Percentiles rank a stretch among this genome's conserved stretches.
Evolutionary conservation across 2,113 vertebrate species (phyloP).

Genomic region (Erythrocercus mccallii): DNA sequence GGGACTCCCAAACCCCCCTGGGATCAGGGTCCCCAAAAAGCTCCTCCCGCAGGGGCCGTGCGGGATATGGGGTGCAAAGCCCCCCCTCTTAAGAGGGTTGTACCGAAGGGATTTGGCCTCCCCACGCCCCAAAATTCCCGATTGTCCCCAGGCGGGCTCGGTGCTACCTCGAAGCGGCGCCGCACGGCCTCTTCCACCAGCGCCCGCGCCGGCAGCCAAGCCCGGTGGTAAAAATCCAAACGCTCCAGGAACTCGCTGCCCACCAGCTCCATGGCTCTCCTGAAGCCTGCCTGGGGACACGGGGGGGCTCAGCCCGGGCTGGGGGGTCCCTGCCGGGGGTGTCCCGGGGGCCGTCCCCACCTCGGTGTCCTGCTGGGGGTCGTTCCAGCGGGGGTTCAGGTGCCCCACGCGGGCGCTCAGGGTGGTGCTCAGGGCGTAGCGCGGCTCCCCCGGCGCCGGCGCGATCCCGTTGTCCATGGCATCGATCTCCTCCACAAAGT

Average conservation of each 20-base stretch:
- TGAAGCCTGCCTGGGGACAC: constrained; percentile 79
- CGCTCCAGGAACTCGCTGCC: constrained; percentile 85
- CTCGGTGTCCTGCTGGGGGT: background rate
- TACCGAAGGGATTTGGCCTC: rapidly evolving
- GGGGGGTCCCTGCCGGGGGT: rapidly evolving
- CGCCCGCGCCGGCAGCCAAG: constrained; percentile 88
- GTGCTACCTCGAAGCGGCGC: constrained; percentile 78
- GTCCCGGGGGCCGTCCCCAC: background rate
- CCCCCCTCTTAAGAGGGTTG: no score
- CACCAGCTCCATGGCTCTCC: constrained; percentile 83
- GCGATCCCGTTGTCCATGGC: constrained; percentile 92
- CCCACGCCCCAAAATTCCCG: rapidly evolving
- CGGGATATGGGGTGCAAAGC: rapidly evolving
- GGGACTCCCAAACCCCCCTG: background rate
- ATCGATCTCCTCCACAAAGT: constrained; percentile 93
- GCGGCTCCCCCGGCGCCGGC: constrained; percentile 83
- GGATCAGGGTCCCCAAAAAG: background rate
- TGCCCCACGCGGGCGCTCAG: constrained; percentile 85
- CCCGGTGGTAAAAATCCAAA: constrained; percentile 79
- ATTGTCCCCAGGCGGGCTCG: rapidly evolving
- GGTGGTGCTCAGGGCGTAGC: constrained; percentile 81
- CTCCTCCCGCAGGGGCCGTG: rapidly evolving
- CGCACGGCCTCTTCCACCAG: constrained; percentile 84
- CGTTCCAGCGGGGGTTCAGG: constrained; percentile 94
- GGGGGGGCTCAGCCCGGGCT: background rate